Conservation (phyloP, 2,113 vertebrate genomes). For the Sprattus sprattus region DNA sequence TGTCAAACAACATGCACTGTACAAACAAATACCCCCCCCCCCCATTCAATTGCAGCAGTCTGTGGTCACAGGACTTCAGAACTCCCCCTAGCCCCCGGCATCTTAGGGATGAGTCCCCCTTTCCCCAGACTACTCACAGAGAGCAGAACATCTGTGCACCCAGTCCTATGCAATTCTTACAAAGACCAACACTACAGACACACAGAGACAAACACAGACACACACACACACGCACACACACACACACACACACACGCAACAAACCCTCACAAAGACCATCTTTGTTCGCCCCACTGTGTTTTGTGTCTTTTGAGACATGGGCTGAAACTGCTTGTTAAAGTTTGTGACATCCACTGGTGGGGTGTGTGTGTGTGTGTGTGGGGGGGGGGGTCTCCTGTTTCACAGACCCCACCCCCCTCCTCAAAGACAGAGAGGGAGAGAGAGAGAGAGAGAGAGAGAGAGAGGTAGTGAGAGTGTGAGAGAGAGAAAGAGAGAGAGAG, state of each 20-base stretch:
- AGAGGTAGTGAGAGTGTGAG: not conserved
- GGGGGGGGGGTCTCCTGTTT: too few relatives aligned
- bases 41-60: too few relatives aligned
- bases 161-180: too few relatives aligned
- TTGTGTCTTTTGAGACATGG: constrained; percentile 53
- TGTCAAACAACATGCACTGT: too few relatives aligned
- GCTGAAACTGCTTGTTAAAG: constrained; percentile 55
- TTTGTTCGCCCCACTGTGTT: constrained; percentile 53
- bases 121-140: too few relatives aligned
- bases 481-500: not conserved
- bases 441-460: constrained; percentile 34
- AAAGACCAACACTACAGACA: too few relatives aligned
- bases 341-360: constrained; percentile 52
- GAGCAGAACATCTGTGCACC: too few relatives aligned
- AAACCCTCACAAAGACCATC: constrained; percentile 53
- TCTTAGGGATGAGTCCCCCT: too few relatives aligned
- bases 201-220: not conserved
- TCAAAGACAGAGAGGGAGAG: constrained; percentile 33
- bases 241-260: constrained; percentile 8
- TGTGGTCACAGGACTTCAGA: too few relatives aligned
- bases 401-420: constrained; percentile 33
- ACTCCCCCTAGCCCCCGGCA: too few relatives aligned
- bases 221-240: constrained; percentile 24
- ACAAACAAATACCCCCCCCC: too few relatives aligned
- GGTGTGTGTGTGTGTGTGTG: constrained; percentile 41